Conservation (phyloP, 2,113 vertebrate species). For the Typhlomys cinereus region DNA sequence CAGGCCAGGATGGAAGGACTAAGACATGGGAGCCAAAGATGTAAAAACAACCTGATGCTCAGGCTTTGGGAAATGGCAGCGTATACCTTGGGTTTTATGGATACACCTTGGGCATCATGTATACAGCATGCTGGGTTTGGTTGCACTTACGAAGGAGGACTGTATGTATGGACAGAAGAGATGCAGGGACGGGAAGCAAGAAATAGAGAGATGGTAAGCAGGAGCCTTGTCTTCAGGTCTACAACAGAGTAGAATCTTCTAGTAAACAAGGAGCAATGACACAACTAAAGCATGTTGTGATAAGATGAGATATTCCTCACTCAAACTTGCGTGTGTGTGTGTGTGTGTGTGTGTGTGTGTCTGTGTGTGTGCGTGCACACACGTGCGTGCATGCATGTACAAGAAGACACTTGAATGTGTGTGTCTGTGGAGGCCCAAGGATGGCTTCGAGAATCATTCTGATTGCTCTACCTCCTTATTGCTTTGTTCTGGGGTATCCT, state of each 20-base stretch:
- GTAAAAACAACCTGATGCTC: neutral
- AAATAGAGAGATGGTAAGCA: slow-evolving; percentile 70
- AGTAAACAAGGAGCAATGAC: neutral
- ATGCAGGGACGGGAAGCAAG: slow-evolving; percentile 82
- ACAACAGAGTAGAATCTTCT: neutral
- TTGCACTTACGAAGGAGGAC: slow-evolving; percentile 85
- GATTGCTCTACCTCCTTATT: too few relatives aligned
- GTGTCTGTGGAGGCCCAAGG: too few relatives aligned
- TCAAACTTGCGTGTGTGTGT: too few relatives aligned
- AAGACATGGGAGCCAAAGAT: neutral
- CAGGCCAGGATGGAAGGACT: neutral
- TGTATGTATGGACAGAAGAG: slow-evolving; percentile 78
- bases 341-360: neutral
- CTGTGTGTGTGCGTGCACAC: neutral
- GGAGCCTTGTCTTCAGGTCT: rapidly evolving
- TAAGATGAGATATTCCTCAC: neutral
- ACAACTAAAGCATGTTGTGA: neutral
- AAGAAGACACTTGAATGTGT: too few relatives aligned
- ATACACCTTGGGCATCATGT: too few relatives aligned
- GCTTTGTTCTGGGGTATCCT: too few relatives aligned
- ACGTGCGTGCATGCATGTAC: too few relatives aligned
- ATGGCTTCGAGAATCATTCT: too few relatives aligned
- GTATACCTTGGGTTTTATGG: neutral
- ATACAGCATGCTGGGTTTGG: slow-evolving; percentile 23
- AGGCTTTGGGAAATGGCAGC: slow-evolving; percentile 31